phyloP scores from a whole-genome alignment of 1,140 invertebrate genomes.

The Cardiocondyla obscurior region DNA sequence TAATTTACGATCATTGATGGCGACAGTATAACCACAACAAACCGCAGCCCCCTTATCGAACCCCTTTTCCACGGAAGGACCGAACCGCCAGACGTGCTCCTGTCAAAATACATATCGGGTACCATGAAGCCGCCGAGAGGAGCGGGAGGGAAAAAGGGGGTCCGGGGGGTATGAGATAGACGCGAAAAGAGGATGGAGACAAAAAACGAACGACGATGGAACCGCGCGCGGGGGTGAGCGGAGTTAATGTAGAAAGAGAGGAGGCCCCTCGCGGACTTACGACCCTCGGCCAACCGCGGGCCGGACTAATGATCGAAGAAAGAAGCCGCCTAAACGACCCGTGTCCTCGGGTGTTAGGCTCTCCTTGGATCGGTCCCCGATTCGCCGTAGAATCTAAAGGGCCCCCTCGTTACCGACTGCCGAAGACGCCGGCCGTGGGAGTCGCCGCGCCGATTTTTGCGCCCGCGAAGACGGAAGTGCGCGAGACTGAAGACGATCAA shows the following conservation, averaged over 20 bases:
- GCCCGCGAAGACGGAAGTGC: slow-evolving; percentile 13
- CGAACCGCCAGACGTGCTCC: slow-evolving; percentile 1
- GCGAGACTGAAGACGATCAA: neutral
- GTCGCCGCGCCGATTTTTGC: neutral
- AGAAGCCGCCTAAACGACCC: slow-evolving; percentile 83
- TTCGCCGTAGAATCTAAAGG: slow-evolving; percentile 60
- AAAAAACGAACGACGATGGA: slow-evolving; percentile 56
- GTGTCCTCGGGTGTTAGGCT: slow-evolving; percentile 81
- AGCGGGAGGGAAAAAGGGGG: neutral
- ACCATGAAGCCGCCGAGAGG: neutral
- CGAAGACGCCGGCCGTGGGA: slow-evolving; percentile 55
- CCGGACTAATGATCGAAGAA: slow-evolving; percentile 82
- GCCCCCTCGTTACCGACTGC: slow-evolving; percentile 66
- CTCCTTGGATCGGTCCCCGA: slow-evolving; percentile 61
- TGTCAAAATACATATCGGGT: slow-evolving; percentile 40
- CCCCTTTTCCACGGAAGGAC: neutral
- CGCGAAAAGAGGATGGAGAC: slow-evolving; percentile 41
- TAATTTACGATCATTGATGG: slow-evolving; percentile 29
- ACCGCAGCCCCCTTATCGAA: slow-evolving; percentile 12
- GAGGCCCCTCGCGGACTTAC: slow-evolving; percentile 65
- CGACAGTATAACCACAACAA: slow-evolving; percentile 1
- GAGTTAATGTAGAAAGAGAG: slow-evolving; percentile 55
- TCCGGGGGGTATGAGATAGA: slow-evolving; percentile 34
- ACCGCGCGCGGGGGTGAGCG: slow-evolving; percentile 58
- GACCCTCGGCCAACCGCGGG: slow-evolving; percentile 65